Evolutionary conservation across 2,888 invertebrate species (phyloP), one percentile per base, ranked within the genome.

Genomic region (Troides aeacus): DNA sequence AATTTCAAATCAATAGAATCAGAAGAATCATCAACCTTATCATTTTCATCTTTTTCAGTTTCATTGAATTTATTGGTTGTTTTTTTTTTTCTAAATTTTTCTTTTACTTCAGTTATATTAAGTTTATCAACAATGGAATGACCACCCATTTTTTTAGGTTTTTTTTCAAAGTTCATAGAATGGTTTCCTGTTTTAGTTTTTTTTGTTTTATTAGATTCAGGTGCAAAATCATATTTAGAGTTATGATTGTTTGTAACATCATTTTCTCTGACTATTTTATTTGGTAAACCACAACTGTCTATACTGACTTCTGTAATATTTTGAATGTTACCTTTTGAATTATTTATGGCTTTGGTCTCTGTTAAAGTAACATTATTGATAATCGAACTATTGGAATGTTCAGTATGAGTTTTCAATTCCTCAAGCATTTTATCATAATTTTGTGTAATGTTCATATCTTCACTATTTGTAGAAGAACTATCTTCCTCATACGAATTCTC

Each of bases 371-470:
- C 1, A 39, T 39, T 39, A 39, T 39, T 39, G 39, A 39, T 39
- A 39, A 39, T 10, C 8, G 39, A 39, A 39, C 10, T 10, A 39
- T 39, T 39, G 8, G 39, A 39, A 1, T 39, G 7, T 39, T 76
- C 77, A 64, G 75, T 76, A 68, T 80, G 81, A 71, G 57, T 46
- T 24, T 86, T 89, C 21, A 92, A 77, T 56, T 81, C 76, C 65
- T 80, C 81, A 1, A 92, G 84, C 42, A 92, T 71, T 12, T 85
- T 86, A 72, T 90, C 87, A 73, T 89, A 91, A 74, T 87, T 88
- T 63, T 87, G 77, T n/a, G 81, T 77, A 67, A 89, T 87, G 77
- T 89, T 87, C 75, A 84, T 84, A 74, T 87, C 86, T 74, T 85
- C 89, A 75, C 86, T 88, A 74, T 86, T 89, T 23, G 82, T 79